Conservation (phyloP, 2,113 vertebrate genomes). For the Rhinoderma darwinii region DNA sequence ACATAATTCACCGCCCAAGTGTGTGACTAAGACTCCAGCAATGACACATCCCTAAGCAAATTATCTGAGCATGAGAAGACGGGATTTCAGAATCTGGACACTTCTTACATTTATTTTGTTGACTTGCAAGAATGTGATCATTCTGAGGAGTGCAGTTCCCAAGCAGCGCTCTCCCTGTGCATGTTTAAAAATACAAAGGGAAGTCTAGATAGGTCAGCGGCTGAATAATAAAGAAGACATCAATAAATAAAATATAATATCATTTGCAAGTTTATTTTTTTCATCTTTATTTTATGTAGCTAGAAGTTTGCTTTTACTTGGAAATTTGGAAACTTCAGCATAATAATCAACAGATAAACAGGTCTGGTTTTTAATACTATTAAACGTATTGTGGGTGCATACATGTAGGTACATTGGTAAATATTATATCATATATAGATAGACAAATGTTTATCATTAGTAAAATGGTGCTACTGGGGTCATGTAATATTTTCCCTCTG, state of each 20-base stretch:
- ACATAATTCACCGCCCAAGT: constrained; percentile 38
- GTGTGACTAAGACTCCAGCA: not conserved
- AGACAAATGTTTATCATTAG: too few relatives aligned
- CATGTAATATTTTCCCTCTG: too few relatives aligned
- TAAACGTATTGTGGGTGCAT: not conserved
- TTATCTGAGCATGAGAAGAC: constrained; percentile 20
- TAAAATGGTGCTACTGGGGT: too few relatives aligned
- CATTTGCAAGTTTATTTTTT: not conserved
- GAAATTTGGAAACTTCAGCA: not conserved
- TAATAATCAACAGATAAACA: not conserved
- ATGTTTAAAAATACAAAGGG: not conserved
- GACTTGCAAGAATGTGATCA: not conserved
- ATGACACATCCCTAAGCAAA: constrained; percentile 25
- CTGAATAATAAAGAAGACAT: not conserved
- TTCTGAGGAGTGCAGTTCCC: not conserved
- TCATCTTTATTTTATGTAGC: not conserved
- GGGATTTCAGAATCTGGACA: not conserved
- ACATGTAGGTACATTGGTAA: too few relatives aligned
- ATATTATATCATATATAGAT: too few relatives aligned
- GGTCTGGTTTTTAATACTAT: not conserved
- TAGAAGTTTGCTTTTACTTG: not conserved
- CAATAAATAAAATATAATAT: not conserved
- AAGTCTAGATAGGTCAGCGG: not conserved
- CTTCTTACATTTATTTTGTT: not conserved
- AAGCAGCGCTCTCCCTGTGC: not conserved